Base-by-base conservation (phyloP, 2,888 invertebrate species). In the Cremastinae sp. region DNA sequence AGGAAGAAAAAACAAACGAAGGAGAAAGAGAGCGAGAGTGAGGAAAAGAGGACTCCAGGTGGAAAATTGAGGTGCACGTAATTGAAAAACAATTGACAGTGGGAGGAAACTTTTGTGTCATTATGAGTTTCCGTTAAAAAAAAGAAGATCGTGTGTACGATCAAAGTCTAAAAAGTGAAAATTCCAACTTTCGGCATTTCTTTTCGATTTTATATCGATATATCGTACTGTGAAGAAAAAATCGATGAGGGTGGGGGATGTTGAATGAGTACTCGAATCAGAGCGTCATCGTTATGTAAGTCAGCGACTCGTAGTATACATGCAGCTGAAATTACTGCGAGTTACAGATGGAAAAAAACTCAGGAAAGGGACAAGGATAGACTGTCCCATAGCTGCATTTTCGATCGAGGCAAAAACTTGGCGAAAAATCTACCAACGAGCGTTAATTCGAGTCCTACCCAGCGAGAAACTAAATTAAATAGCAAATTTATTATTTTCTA, bases 201-300 rank as follows among this genome's bases (percentile, higher is more conserved):
- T n/a, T n/a, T n/a, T n/a, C n/a, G n/a, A n/a, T n/a, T n/a, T n/a
- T n/a, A n/a, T n/a, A n/a, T n/a, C n/a, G n/a, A n/a, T n/a, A n/a
- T n/a, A n/a, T n/a, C n/a, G n/a, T n/a, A n/a, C n/a, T n/a, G n/a
- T n/a, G n/a, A 39, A 20, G 39, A 41, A 58, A 45, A 70, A 47
- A 55, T 2, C 14, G 18, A 16, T 16, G 14, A 56, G 41, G 41
- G 59, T 5, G n/a, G 22, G 8, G 14, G 14, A 14, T 14, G 59
- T 20, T 20, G 22, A 14, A 16, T 20, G 41, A 28, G 35, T 53
- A 62, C 56, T 75, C 49, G 79, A 84, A 83, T 75, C 80, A 73
- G 83, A 84, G 81, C 81, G 81, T 82, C 55, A 80, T 81, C 75
- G 79, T 84, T 83, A 84, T 82, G 83, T 83, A 85, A 85, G 81